Evolutionary conservation across 2,113 vertebrate species (phyloP).

Genomic region (Chaetodon trifascialis): DNA sequence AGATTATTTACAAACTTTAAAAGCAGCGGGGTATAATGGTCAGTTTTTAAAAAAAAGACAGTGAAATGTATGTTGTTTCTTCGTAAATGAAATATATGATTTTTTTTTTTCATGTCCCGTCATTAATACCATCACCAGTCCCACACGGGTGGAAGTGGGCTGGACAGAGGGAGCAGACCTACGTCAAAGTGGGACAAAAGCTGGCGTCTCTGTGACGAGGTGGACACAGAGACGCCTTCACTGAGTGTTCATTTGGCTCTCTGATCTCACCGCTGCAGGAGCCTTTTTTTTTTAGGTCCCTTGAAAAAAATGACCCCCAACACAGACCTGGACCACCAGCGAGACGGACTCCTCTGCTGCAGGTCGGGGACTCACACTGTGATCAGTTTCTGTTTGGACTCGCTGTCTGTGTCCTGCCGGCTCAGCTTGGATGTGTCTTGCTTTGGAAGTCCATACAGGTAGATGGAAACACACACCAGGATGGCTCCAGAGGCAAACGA

Average conservation of each 20-base stretch:
- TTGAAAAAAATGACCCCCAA: not conserved
- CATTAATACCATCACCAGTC: not conserved
- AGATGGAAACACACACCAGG: conserved; percentile 97
- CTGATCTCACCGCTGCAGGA: not conserved
- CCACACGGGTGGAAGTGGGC: not conserved
- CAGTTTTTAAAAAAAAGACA: not conserved
- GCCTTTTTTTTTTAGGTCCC: not conserved
- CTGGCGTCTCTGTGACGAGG: not conserved
- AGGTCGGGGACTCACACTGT: conserved; percentile 79
- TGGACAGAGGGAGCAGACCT: not conserved
- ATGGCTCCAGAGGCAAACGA: conserved; percentile 89
- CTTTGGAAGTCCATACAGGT: conserved; percentile 95
- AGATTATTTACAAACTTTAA: conserved; percentile 22
- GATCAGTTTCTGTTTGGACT: conserved; percentile 85
- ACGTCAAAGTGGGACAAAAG: not conserved
- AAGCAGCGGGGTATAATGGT: not conserved
- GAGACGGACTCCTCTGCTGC: not conserved
- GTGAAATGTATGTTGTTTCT: not conserved
- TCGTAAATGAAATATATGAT: too few relatives aligned
- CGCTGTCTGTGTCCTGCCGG: conserved; percentile 62
- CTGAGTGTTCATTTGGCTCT: not conserved
- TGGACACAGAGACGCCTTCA: not conserved
- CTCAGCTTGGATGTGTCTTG: conserved; percentile 89
- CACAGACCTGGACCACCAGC: not conserved
- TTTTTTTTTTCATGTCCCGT: too few relatives aligned